Conservation (phyloP, 2,797 vertebrate genomes). For the Selene dorsalis region DNA sequence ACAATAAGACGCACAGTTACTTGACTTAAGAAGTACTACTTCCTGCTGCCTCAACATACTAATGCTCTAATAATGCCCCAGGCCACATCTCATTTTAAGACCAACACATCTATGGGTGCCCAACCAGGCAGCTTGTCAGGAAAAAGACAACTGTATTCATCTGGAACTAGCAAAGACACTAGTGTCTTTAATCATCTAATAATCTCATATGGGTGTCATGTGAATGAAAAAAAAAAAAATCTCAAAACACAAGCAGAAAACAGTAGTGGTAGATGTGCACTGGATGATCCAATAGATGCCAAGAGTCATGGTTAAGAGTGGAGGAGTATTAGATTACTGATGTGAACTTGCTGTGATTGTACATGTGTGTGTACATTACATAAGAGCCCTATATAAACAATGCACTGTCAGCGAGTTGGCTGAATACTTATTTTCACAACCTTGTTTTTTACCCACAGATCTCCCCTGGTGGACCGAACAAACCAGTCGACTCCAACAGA, state of each 20-base stretch:
- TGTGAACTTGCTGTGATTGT: background rate
- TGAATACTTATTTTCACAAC: slow-evolving; percentile 39
- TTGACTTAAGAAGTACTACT: too few relatives aligned
- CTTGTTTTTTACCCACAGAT: slow-evolving; percentile 66
- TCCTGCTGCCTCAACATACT: too few relatives aligned
- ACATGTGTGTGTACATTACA: slow-evolving; percentile 33
- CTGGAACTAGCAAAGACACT: too few relatives aligned
- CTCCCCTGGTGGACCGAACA: slow-evolving; percentile 68
- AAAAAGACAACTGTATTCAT: too few relatives aligned
- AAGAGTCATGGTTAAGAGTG: background rate
- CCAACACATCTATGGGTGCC: too few relatives aligned
- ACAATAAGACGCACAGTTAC: too few relatives aligned
- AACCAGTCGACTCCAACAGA: slow-evolving; percentile 64
- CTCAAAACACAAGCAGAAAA: background rate
- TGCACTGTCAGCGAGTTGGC: slow-evolving; percentile 33
- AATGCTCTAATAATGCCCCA: too few relatives aligned
- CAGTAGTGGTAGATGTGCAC: background rate
- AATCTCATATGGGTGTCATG: background rate
- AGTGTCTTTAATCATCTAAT: too few relatives aligned
- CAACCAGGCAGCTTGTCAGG: too few relatives aligned
- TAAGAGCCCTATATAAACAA: slow-evolving; percentile 29
- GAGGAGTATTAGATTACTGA: background rate
- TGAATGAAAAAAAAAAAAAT: background rate
- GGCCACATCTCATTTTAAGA: too few relatives aligned
- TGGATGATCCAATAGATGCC: background rate